Evolutionary conservation across 1,140 invertebrate genomes (phyloP).

Genomic region (Caenorhabditis inopinata): DNA sequence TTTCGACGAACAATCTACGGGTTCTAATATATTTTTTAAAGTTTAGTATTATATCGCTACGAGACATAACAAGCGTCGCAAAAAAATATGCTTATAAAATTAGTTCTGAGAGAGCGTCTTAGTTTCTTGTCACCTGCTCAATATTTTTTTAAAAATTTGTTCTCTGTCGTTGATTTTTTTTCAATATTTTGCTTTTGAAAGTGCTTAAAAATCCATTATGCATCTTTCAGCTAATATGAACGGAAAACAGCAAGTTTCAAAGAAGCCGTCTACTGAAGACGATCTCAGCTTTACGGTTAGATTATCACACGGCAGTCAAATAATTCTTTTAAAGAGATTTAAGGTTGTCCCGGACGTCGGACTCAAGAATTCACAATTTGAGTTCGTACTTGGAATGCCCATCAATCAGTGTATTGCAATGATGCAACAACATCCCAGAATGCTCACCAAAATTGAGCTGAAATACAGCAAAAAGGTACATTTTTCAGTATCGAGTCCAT

Average conservation of each 20-base stretch:
- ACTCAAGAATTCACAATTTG: slow-evolving; percentile 61
- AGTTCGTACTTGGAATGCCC: slow-evolving; percentile 60
- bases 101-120: too few species aligned
- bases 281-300: slow-evolving; percentile 1
- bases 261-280: background rate
- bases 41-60: too few species aligned
- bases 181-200: too few species aligned
- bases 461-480: slow-evolving; percentile 61
- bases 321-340: slow-evolving; percentile 44
- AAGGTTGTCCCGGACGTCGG: slow-evolving; percentile 60
- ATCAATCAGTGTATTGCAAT: slow-evolving; percentile 61
- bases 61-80: too few species aligned
- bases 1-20: too few species aligned
- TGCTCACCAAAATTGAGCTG: slow-evolving; percentile 59
- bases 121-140: too few species aligned
- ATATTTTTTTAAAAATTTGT: too few species aligned
- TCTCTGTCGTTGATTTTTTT: too few species aligned
- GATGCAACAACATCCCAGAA: slow-evolving; percentile 55
- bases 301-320: background rate
- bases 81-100: too few species aligned
- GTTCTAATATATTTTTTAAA: too few species aligned
- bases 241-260: slow-evolving; percentile 11
- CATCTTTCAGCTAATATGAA: background rate
- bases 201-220: too few species aligned
- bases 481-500: too few species aligned